phyloP scores from a whole-genome alignment of 2,797 vertebrate species.

The Spinibarbus caldwelli region DNA sequence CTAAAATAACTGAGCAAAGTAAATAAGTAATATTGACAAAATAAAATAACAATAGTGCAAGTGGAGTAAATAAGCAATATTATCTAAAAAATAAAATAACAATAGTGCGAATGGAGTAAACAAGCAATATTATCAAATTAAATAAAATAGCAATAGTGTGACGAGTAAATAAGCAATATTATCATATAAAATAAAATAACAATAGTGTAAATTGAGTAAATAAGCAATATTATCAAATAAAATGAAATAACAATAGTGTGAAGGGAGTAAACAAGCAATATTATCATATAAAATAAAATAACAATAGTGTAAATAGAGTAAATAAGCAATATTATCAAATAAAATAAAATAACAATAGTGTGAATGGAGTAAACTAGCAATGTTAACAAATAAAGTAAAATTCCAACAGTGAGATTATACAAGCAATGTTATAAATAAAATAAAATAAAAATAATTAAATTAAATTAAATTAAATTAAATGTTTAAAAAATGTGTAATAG shows the following conservation, averaged over 20 bases:
- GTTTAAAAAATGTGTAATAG: neutral
- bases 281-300: neutral
- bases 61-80: neutral
- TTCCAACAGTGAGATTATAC: neutral
- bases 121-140: neutral
- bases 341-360: neutral
- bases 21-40: neutral
- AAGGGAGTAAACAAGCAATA: neutral
- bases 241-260: neutral
- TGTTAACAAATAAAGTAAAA: neutral
- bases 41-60: neutral
- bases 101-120: neutral
- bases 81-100: neutral
- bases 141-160: neutral
- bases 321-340: neutral
- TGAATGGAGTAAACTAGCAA: neutral
- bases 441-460: too few relatives aligned
- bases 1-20: neutral
- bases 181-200: neutral
- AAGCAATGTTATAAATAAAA: neutral
- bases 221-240: neutral
- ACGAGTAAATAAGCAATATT: neutral
- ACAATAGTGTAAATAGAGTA: neutral
- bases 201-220: neutral
- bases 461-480: neutral